Percentiles rank a stretch among this genome's conserved stretches.
Conservation (phyloP, 2,888 invertebrate genomes). For the Podabrus alpinus region DNA sequence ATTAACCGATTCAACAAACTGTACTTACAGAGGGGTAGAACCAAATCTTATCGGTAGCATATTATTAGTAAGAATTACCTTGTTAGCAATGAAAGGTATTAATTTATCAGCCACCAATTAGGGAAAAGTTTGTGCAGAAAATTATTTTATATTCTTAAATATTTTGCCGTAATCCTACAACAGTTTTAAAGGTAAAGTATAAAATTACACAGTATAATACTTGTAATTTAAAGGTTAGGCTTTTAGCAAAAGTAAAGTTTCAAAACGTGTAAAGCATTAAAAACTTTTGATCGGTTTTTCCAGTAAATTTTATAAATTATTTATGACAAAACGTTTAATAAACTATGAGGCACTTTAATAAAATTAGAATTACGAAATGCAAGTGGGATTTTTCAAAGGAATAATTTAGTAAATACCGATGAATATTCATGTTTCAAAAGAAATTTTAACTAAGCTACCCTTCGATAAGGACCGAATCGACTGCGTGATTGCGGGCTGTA, state of each 20-base stretch:
- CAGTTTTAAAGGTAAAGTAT: not conserved
- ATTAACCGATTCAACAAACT: too few relatives aligned
- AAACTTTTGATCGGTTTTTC: not conserved
- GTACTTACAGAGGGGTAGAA: too few relatives aligned
- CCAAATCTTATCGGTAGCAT: not conserved
- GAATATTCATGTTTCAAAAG: not conserved
- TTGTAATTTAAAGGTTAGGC: not conserved
- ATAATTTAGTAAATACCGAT: not conserved
- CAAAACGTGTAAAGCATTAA: not conserved
- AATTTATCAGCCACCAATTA: not conserved
- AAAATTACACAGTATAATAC: not conserved
- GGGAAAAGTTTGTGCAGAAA: not conserved
- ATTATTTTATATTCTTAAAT: not conserved
- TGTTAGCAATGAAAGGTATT: not conserved
- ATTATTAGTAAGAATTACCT: not conserved
- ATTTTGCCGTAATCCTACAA: not conserved
- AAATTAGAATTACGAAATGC: conserved; percentile 1
- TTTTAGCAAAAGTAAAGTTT: not conserved
- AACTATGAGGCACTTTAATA: not conserved
- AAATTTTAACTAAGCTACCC: not conserved
- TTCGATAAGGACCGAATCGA: not conserved
- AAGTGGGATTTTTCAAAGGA: conserved; percentile 1
- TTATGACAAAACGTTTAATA: conserved; percentile 1
- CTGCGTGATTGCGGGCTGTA: conserved; percentile 1
- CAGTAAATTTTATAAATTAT: conserved; percentile 1